Base-by-base conservation (phyloP, 2,113 vertebrate species). In the Coregonus clupeaformis region DNA sequence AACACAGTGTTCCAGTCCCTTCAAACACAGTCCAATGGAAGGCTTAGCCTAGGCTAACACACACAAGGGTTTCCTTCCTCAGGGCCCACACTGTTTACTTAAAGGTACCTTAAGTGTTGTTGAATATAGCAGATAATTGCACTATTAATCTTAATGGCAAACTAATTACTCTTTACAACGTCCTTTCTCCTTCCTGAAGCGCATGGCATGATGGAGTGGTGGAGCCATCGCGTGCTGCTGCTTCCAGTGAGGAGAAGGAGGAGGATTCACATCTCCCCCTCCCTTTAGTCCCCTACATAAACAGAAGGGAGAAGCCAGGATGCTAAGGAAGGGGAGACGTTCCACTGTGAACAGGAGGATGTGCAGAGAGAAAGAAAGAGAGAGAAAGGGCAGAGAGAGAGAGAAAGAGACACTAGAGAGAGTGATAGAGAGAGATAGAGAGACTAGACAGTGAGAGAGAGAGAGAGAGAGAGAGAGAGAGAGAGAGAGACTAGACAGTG, bases 71-170 rank as follows among this genome's bases (percentile, higher is more conserved):
- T 47, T 80, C 70, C 72, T 77, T 84, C 81, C 77, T 57, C 30
- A 72, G 64, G 42, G 67, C 69, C 57, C n/a, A 60, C 76, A 74
- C 73, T 70, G 75, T 85, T 87, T 85, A 87, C 77, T 81, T 80
- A 83, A 81, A 83, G 71, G 63, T 71, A 73, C 78, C 81, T 77
- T 79, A 83, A 82, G 85, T 80, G 64, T 82, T 77, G 74, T 79
- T 64, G 75, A 76, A 82, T 84, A 76, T 69, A 72, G 74, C 57
- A 77, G 86, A 83, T 89, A 87, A 88, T 82, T 88, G 84, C 80
- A 78, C 73, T 60, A 82, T 87, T 77, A 85, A 87, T 89, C 82
- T 81, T 86, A 89, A 90, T 82, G 80, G 79, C 81, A 82, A 83
- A 86, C 85, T 90, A 88, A 91, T 91, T 89, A 89, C 78, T 84